Evolutionary conservation across 2,113 vertebrate species (phyloP).

Genomic region (Pongo pygmaeus): DNA sequence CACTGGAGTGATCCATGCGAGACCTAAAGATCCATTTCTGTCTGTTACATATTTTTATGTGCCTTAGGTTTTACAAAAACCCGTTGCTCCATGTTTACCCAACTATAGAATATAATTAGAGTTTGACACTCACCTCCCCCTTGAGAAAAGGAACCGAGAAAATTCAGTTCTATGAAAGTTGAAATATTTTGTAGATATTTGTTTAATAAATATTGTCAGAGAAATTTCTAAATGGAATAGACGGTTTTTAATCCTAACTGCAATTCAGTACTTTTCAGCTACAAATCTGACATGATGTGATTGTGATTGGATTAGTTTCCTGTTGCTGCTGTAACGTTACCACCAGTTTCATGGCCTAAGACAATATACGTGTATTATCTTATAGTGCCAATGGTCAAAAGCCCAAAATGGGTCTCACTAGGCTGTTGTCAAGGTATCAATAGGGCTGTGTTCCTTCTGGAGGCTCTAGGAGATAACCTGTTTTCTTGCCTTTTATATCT

Average conservation of each 20-base stretch:
- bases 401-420: not conserved
- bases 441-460: not conserved
- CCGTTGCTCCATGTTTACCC: not conserved
- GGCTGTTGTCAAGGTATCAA: not conserved
- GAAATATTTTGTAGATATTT: not conserved
- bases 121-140: not conserved
- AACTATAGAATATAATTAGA: not conserved
- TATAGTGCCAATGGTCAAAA: not conserved
- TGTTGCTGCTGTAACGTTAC: not conserved
- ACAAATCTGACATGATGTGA: not conserved
- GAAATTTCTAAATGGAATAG: not conserved
- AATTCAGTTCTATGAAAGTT: not conserved
- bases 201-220: not conserved
- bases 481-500: not conserved
- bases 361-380: not conserved
- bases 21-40: not conserved
- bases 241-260: not conserved
- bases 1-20: not conserved
- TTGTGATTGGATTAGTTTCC: not conserved
- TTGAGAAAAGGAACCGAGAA: constrained; percentile 9
- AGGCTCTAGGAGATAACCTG: not conserved
- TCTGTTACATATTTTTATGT: not conserved
- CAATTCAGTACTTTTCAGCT: not conserved
- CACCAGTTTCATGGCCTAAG: not conserved
- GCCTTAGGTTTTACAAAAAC: not conserved